phyloP scores from a whole-genome alignment of 2,797 vertebrate species.

The Peromyscus aztecus region DNA sequence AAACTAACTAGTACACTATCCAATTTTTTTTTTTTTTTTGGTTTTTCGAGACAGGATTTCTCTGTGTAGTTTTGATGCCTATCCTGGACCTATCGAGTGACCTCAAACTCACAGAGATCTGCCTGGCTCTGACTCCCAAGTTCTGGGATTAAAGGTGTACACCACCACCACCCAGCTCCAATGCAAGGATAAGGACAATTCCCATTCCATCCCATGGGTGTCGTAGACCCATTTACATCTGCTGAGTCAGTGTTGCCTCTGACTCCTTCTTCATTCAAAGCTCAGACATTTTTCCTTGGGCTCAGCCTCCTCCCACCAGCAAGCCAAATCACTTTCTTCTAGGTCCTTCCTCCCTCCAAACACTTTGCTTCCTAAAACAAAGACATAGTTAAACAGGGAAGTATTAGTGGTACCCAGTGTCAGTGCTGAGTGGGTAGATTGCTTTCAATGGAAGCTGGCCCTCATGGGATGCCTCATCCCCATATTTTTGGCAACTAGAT shows the following conservation, averaged over 20 bases:
- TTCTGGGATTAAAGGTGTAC: no score
- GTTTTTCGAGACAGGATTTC: no score
- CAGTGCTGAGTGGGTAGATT: background rate
- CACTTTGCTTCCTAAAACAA: background rate
- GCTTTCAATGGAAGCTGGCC: background rate
- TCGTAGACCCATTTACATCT: background rate
- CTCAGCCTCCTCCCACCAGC: background rate
- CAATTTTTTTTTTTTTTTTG: no score
- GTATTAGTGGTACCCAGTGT: background rate
- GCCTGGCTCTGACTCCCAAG: no score
- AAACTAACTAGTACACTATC: background rate
- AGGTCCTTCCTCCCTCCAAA: background rate
- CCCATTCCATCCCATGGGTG: background rate
- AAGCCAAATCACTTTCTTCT: background rate
- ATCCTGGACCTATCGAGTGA: no score
- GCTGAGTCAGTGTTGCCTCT: background rate
- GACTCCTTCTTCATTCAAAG: background rate
- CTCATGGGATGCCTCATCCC: background rate
- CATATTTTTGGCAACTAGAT: background rate
- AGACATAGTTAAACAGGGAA: background rate
- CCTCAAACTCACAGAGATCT: no score
- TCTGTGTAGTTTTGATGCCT: no score
- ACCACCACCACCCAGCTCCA: no score
- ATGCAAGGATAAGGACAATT: background rate
- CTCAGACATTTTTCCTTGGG: background rate